These are phyloP conservation scores for Tridacna gigas DNA, from an alignment of 2,888 invertebrate genomes.

Conservation along the genomic window DNA sequence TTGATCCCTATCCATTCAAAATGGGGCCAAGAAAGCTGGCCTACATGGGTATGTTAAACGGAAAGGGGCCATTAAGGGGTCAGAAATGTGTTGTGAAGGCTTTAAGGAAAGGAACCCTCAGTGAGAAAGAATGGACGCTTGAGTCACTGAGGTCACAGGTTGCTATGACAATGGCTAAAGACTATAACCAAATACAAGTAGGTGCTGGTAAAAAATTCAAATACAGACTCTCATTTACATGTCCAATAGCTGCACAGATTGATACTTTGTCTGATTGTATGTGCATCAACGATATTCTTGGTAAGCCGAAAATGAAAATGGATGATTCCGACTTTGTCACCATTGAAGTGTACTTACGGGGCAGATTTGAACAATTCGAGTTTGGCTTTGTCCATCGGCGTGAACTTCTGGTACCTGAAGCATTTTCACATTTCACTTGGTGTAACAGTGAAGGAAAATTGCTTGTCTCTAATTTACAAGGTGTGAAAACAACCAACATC, in stretches of 20 bases:
- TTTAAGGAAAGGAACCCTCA: conserved; percentile 64
- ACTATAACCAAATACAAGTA: conserved; percentile 51
- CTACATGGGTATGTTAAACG: conserved; percentile 74
- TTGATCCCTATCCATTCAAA: conserved; percentile 71
- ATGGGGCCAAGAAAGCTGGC: conserved; percentile 69
- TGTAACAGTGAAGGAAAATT: conserved; percentile 68
- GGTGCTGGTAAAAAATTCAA: conserved; percentile 36
- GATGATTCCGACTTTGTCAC: conserved; percentile 70
- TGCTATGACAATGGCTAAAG: conserved; percentile 56
- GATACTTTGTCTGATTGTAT: conserved; percentile 73
- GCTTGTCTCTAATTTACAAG: conserved; percentile 73
- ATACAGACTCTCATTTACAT: conserved; percentile 58
- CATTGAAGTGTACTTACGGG: conserved; percentile 70
- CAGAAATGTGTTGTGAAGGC: conserved; percentile 76
- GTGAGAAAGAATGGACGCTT: conserved; percentile 65
- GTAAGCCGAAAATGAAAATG: conserved; percentile 67
- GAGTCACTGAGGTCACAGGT: conserved; percentile 62
- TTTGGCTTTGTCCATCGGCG: conserved; percentile 54
- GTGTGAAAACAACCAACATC: conserved; percentile 58
- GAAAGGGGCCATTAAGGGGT: conserved; percentile 71
- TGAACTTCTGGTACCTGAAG: conserved; percentile 65
- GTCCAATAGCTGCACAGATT: conserved; percentile 72
- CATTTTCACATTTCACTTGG: conserved; percentile 76
- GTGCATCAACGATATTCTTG: conserved; percentile 70
- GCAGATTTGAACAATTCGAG: conserved; percentile 68